Percentiles rank a stretch among this genome's conserved stretches.
phyloP scores from a whole-genome alignment of 37 sponge, comb jelly and placozoan genomes.

The Cladorhizidae sp. region DNA sequence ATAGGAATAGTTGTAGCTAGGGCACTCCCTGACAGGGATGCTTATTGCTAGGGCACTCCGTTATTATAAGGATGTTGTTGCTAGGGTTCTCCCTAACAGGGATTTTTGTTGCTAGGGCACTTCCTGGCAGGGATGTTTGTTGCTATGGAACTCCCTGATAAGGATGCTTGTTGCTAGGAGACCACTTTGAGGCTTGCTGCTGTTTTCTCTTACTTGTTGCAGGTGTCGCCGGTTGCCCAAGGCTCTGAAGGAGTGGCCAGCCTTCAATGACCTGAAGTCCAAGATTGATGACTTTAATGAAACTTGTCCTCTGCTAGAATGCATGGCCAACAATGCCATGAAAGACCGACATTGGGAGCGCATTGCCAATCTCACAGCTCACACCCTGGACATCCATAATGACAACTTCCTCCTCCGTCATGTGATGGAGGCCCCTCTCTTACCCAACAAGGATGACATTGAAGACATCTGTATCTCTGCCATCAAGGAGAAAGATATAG shows the following conservation, averaged over 20 bases:
- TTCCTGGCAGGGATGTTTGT: too few species aligned
- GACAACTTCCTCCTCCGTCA: conserved; percentile 87
- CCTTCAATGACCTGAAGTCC: conserved; percentile 91
- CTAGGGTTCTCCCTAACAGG: too few species aligned
- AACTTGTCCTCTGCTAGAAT: conserved; percentile 93
- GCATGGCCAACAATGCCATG: conserved; percentile 95
- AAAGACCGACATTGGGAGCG: conserved; percentile 95
- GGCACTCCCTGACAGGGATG: too few species aligned
- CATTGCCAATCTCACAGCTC: conserved; percentile 70
- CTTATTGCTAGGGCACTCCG: too few species aligned
- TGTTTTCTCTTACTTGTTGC: neutral
- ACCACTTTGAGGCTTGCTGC: too few species aligned
- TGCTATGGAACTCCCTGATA: too few species aligned
- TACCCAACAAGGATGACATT: conserved; percentile 90
- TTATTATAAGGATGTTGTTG: too few species aligned
- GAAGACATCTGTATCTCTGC: conserved; percentile 97
- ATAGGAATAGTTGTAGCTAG: too few species aligned
- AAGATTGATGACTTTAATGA: conserved; percentile 98
- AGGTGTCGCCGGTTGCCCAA: conserved; percentile 97
- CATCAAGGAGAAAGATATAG: conserved; percentile 99
- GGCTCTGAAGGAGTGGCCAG: conserved; percentile 97
- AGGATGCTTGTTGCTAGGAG: too few species aligned
- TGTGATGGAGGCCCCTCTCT: conserved; percentile 96
- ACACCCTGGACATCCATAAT: conserved; percentile 87
- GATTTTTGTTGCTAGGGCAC: too few species aligned